Conservation (phyloP, 2,888 invertebrate species). For the Clistopyga incitator region DNA sequence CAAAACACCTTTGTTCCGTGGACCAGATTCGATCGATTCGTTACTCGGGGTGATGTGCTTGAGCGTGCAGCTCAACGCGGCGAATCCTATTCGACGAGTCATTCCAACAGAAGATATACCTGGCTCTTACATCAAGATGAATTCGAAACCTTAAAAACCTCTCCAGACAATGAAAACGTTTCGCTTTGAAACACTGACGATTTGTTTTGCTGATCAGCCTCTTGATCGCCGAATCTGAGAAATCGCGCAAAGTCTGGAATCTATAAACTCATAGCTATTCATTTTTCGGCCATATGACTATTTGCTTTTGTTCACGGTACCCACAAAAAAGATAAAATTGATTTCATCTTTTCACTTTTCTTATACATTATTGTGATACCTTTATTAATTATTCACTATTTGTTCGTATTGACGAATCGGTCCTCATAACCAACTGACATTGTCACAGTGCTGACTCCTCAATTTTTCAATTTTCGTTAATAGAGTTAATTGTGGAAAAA, state of each 20-base stretch:
- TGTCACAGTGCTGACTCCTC: too few species aligned
- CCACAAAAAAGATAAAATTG: too few species aligned
- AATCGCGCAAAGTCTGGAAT: too few species aligned
- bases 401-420: too few species aligned
- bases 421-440: too few species aligned
- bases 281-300: too few species aligned
- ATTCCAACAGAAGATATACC: constrained; percentile 72
- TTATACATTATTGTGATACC: too few species aligned
- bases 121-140: constrained; percentile 45
- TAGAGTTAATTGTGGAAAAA: too few species aligned
- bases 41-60: constrained; percentile 69
- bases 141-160: not conserved
- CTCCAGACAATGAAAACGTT: constrained; percentile 7
- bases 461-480: too few species aligned
- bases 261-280: too few species aligned
- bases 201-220: not conserved
- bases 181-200: not conserved
- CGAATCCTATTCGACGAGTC: constrained; percentile 76
- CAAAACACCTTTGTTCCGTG: constrained; percentile 74
- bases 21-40: constrained; percentile 74
- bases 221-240: not conserved
- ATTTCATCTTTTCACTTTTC: not conserved
- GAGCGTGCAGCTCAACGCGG: constrained; percentile 47
- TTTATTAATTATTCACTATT: too few species aligned
- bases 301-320: too few species aligned